Evolutionary conservation across 2,888 invertebrate species (phyloP).

Genomic region (Barypeithes pellucidus): DNA sequence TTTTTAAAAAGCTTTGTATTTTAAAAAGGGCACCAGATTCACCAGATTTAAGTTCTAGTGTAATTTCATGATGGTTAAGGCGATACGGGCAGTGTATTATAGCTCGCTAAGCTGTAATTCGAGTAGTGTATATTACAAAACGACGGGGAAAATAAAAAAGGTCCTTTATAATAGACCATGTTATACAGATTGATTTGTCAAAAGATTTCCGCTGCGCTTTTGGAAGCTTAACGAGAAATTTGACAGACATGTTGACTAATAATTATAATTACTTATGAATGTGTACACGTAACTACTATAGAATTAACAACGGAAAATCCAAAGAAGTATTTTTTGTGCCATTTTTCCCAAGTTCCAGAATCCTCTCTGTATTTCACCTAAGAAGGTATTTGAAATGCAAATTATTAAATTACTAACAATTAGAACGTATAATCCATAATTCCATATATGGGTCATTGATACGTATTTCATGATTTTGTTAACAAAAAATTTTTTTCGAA

Average conservation of each 20-base stretch:
- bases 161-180: constrained; percentile 1
- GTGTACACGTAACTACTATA: too few relatives aligned
- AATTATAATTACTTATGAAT: neutral
- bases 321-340: too few relatives aligned
- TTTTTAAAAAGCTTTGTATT: constrained; percentile 37
- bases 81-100: constrained; percentile 41
- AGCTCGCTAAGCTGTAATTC: constrained; percentile 28
- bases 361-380: too few relatives aligned
- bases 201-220: constrained; percentile 25
- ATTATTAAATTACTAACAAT: too few relatives aligned
- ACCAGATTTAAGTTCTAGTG: constrained; percentile 9
- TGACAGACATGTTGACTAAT: neutral
- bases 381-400: too few relatives aligned
- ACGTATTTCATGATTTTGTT: too few relatives aligned
- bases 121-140: constrained; percentile 41
- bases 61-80: constrained; percentile 23
- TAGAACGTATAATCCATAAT: too few relatives aligned
- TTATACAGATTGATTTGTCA: neutral
- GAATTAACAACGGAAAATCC: too few relatives aligned
- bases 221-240: constrained; percentile 1
- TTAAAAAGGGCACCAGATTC: constrained; percentile 24
- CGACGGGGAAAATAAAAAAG: constrained; percentile 25
- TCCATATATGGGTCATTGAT: too few relatives aligned
- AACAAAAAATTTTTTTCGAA: too few relatives aligned
- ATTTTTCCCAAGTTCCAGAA: too few relatives aligned